Evolutionary conservation across 2,888 invertebrate genomes (phyloP).

Genomic region (Lydus trimaculatus): DNA sequence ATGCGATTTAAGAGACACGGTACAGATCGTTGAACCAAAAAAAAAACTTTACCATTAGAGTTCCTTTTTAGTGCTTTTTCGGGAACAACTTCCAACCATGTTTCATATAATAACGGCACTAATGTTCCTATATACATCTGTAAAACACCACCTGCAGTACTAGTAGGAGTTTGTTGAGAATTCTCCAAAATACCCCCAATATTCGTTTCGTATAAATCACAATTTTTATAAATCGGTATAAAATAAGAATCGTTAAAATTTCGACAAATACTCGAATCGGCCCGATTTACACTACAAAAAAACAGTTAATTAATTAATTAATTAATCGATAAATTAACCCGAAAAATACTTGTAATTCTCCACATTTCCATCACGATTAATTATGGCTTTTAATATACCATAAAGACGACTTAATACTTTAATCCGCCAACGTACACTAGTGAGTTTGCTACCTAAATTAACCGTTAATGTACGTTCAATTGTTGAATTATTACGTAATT

Average conservation of each 20-base stretch:
- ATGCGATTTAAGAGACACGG: too few relatives aligned
- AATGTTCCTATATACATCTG: constrained; percentile 71
- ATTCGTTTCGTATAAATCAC: constrained; percentile 22
- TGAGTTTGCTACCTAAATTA: constrained; percentile 74
- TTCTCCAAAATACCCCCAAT: too few relatives aligned
- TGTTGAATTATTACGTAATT: constrained; percentile 69
- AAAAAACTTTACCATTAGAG: background rate
- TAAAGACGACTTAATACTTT: constrained; percentile 77
- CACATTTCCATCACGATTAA: constrained; percentile 1
- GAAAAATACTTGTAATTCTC: background rate
- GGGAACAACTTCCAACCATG: constrained; percentile 83
- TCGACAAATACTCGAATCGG: background rate
- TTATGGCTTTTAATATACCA: constrained; percentile 63
- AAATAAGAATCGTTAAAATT: constrained; percentile 24
- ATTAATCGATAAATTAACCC: constrained; percentile 1
- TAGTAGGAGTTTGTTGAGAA: too few relatives aligned
- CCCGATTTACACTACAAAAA: background rate
- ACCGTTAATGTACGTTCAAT: constrained; percentile 74
- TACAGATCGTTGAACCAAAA: too few relatives aligned
- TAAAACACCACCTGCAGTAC: constrained; percentile 60
- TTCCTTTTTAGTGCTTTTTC: constrained; percentile 34
- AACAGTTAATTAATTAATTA: background rate
- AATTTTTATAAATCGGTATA: constrained; percentile 37
- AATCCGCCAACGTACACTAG: constrained; percentile 80
- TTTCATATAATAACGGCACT: constrained; percentile 81